Percentiles rank a stretch among this genome's conserved stretches.
These are phyloP conservation scores for Lasioglossum marginatum DNA, from an alignment of 2,888 invertebrate genomes.

Conservation along the genomic window DNA sequence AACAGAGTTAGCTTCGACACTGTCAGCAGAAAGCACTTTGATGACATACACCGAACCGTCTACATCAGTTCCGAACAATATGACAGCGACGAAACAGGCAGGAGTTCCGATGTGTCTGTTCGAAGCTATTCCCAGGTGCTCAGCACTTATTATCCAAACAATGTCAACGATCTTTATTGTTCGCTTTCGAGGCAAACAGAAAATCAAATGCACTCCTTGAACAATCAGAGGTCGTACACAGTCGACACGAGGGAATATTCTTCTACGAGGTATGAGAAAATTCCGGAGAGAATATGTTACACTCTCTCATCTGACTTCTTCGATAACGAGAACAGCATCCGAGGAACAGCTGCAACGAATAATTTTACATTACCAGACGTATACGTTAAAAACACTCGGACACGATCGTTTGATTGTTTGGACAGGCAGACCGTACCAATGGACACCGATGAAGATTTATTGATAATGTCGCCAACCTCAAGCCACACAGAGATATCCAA, in stretches of 20 bases:
- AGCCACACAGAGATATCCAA: conserved; percentile 66
- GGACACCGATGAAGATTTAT: conserved; percentile 61
- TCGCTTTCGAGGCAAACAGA: not conserved
- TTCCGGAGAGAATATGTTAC: conserved; percentile 52
- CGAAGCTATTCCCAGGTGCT: conserved; percentile 33
- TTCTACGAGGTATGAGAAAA: conserved; percentile 12
- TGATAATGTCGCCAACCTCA: conserved; percentile 52
- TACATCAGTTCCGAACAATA: conserved; percentile 44
- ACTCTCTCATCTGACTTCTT: conserved; percentile 41
- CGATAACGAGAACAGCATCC: not conserved
- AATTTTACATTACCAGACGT: not conserved
- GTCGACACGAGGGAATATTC: not conserved
- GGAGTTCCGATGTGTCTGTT: conserved; percentile 29
- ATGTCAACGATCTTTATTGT: conserved; percentile 15
- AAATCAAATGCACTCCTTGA: not conserved
- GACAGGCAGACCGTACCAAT: conserved; percentile 30
- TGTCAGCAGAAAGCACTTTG: not conserved
- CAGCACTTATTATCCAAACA: not conserved
- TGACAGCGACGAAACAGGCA: conserved; percentile 37
- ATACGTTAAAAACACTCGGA: not conserved
- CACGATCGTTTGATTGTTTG: not conserved
- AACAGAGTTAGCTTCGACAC: conserved; percentile 4
- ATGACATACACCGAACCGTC: conserved; percentile 3
- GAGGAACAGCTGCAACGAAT: not conserved
- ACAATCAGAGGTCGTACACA: not conserved